These are phyloP conservation scores for Origma solitaria DNA, from an alignment of 2,113 vertebrate species.

Conservation along the genomic window DNA sequence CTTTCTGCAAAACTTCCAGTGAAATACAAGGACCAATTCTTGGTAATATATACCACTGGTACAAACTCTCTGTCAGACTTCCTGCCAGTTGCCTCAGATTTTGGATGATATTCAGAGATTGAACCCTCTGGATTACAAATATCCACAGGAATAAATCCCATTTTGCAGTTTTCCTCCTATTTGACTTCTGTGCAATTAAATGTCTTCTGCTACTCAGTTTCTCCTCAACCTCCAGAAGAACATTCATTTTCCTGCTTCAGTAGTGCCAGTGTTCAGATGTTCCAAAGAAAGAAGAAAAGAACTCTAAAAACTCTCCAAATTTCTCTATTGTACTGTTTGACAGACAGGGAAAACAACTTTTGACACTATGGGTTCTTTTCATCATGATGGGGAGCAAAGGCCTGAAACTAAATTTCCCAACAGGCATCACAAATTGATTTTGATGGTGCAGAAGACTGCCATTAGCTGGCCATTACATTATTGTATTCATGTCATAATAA, in stretches of 20 bases:
- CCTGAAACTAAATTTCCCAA: not conserved
- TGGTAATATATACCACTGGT: not conserved
- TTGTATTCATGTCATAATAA: not conserved
- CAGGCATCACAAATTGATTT: not conserved
- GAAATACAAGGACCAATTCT: not conserved
- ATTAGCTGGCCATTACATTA: not conserved
- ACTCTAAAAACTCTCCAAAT: not conserved
- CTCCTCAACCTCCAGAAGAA: not conserved
- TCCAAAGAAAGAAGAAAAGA: constrained; percentile 19
- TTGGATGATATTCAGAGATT: not conserved
- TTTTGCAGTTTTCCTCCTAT: not conserved
- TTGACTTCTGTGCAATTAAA: not conserved
- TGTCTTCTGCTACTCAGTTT: not conserved
- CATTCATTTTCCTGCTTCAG: not conserved
- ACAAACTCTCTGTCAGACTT: not conserved
- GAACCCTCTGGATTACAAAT: not conserved
- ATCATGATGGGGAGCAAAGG: not conserved
- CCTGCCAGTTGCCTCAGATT: not conserved
- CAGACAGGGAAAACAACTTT: not conserved
- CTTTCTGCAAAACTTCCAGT: not conserved
- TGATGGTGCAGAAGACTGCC: not conserved
- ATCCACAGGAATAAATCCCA: not conserved
- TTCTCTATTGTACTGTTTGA: constrained; percentile 25
- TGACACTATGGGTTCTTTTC: not conserved
- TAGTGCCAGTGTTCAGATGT: not conserved